Evolutionary conservation across 2,888 invertebrate species (phyloP).

Genomic region (Therioaphis trifolii): DNA sequence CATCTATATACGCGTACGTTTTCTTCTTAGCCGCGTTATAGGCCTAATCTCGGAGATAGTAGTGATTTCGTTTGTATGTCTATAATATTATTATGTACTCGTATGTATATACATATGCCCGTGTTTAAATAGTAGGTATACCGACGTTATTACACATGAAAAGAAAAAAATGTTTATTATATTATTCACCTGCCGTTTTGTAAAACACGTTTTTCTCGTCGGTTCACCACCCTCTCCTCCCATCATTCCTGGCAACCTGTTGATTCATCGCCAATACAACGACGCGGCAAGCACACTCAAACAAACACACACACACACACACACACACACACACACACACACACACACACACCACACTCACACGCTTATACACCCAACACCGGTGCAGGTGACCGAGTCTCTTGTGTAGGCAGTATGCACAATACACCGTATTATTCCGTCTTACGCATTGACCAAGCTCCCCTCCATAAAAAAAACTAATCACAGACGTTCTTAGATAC

Average conservation of each 20-base stretch:
- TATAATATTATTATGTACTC: background rate
- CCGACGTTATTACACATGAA: background rate
- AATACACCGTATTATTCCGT: background rate
- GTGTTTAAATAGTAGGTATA: background rate
- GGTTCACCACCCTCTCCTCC: background rate
- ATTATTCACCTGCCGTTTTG: conserved; percentile 52
- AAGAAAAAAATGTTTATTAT: conserved; percentile 8
- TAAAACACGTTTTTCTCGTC: conserved; percentile 49
- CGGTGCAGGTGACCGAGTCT: conserved; percentile 2
- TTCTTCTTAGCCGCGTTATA: too few species aligned
- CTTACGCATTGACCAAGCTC: background rate
- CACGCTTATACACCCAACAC: background rate
- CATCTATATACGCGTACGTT: too few species aligned
- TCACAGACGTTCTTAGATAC: background rate
- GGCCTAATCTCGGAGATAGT: too few species aligned
- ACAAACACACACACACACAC: too few species aligned
- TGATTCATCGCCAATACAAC: conserved; percentile 42
- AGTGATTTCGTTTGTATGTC: background rate
- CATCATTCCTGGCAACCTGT: conserved; percentile 18
- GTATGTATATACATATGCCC: background rate
- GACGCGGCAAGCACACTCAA: background rate
- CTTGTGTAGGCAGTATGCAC: background rate
- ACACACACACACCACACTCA: background rate
- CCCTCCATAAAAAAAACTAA: background rate
- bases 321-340: background rate